phyloP scores from a whole-genome alignment of 2,888 invertebrate genomes.

The Brassicogethes aeneus region DNA sequence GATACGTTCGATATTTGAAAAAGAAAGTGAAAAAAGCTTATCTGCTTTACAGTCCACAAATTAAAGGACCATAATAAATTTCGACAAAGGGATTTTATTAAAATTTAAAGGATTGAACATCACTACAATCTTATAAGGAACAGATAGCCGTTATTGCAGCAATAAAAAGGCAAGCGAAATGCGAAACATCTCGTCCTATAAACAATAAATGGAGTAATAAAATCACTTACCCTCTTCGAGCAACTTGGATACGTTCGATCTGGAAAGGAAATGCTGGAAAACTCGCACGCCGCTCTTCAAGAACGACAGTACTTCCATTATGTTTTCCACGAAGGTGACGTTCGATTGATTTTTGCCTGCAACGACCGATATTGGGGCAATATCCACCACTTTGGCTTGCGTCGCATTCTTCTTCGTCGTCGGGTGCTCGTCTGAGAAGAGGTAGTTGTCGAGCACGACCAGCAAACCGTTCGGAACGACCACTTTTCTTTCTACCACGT shows the following conservation, averaged over 20 bases:
- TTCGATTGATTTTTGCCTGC: conserved; percentile 29
- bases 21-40: too few relatives aligned
- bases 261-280: conserved; percentile 53
- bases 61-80: too few relatives aligned
- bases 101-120: too few relatives aligned
- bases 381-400: conserved; percentile 18
- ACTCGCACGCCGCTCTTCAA: conserved; percentile 55
- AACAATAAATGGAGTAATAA: too few relatives aligned
- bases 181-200: too few relatives aligned
- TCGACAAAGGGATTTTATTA: too few relatives aligned
- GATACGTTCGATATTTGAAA: too few relatives aligned
- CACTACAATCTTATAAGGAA: too few relatives aligned
- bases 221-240: conserved; percentile 44
- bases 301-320: conserved; percentile 47
- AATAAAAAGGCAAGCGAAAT: too few relatives aligned
- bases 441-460: conserved; percentile 40
- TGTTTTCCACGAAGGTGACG: conserved; percentile 41
- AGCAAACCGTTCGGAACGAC: conserved; percentile 41
- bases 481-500: conserved; percentile 37
- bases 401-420: conserved; percentile 19
- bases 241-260: conserved; percentile 50
- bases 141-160: too few relatives aligned
- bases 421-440: conserved; percentile 32
- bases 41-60: too few relatives aligned
- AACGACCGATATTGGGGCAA: conserved; percentile 14